Conservation (phyloP, 2,113 vertebrate species). For the Eublepharis macularius region DNA sequence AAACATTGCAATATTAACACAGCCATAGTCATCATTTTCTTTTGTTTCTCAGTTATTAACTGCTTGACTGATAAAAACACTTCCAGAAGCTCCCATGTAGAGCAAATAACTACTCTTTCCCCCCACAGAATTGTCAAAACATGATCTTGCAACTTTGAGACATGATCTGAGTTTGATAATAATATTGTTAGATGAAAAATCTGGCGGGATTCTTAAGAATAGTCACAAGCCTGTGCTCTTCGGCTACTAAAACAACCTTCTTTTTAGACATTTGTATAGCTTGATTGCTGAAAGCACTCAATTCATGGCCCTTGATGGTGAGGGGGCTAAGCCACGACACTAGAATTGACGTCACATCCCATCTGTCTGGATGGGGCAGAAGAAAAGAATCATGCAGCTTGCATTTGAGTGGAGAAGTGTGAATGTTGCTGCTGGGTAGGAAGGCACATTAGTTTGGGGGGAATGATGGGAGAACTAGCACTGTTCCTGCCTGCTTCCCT, state of each 20-base stretch:
- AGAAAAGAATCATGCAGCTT: neutral
- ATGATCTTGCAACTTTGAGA: neutral
- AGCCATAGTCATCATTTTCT: conserved; percentile 23
- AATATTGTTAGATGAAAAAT: neutral
- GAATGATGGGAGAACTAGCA: neutral
- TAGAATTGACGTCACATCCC: neutral
- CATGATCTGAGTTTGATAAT: conserved; percentile 13
- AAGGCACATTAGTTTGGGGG: neutral
- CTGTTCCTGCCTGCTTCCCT: neutral
- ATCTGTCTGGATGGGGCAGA: neutral
- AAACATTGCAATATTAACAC: conserved; percentile 15
- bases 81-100: neutral
- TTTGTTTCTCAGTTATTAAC: conserved; percentile 28
- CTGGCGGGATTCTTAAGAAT: neutral
- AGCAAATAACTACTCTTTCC: neutral
- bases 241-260: neutral
- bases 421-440: neutral
- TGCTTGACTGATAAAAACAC: conserved; percentile 47
- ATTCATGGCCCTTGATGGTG: neutral
- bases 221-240: neutral
- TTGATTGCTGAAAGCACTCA: neutral
- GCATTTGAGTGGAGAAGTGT: neutral
- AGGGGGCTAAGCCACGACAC: neutral
- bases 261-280: neutral
- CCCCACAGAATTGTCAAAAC: neutral